phyloP scores from a whole-genome alignment of 2,888 invertebrate genomes.

The Eilema depressum region DNA sequence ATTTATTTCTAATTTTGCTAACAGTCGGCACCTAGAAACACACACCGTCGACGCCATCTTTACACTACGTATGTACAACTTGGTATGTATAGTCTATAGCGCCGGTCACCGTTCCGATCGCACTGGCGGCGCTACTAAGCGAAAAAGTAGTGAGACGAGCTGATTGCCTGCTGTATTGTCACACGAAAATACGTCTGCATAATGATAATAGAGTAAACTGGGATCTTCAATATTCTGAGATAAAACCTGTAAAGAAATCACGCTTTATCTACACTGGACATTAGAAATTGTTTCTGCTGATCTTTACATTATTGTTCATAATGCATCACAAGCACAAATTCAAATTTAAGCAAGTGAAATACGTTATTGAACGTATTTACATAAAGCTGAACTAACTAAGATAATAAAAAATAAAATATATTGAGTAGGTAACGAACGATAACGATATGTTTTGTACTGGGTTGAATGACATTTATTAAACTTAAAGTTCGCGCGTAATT shows the following conservation, averaged over 20 bases:
- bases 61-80: conserved; percentile 73
- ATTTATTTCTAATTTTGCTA: conserved; percentile 88
- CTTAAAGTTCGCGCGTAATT: conserved; percentile 30
- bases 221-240: background rate
- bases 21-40: conserved; percentile 87
- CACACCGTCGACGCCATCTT: conserved; percentile 89
- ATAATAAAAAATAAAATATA: background rate
- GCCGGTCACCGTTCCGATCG: conserved; percentile 52
- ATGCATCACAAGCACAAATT: background rate
- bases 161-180: conserved; percentile 28
- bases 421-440: too few species aligned
- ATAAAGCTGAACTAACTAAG: background rate
- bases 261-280: background rate
- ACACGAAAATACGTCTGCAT: conserved; percentile 27
- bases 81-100: conserved; percentile 53
- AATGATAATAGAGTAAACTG: background rate
- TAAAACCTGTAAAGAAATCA: conserved; percentile 1
- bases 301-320: background rate
- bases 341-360: background rate
- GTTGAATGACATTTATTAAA: background rate
- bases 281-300: background rate
- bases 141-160: conserved; percentile 41
- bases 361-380: background rate
- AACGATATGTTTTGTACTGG: too few species aligned
- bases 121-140: conserved; percentile 55